A percentile compares a stretch with the other conserved stretches of the same genome.
Evolutionary conservation across 1,140 invertebrate species (phyloP).

Genomic region (Zeugodacus cucurbitae): DNA sequence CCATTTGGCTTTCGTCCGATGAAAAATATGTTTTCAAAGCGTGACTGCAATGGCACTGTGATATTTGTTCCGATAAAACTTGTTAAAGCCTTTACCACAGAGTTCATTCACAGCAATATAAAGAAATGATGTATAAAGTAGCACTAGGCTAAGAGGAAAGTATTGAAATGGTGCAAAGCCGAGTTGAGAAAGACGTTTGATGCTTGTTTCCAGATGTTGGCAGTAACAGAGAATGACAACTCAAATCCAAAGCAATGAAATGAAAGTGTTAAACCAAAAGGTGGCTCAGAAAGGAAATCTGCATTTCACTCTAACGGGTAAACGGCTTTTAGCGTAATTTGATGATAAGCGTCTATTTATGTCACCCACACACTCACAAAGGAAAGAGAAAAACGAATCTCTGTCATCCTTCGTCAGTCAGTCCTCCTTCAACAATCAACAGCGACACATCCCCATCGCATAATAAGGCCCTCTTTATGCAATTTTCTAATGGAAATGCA

Average conservation of each 20-base stretch:
- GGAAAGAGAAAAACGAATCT: no score
- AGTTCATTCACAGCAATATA: no score
- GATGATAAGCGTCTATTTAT: not conserved
- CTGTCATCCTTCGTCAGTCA: no score
- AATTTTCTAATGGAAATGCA: no score
- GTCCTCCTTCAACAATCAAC: not conserved
- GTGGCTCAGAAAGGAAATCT: not conserved
- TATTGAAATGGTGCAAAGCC: no score
- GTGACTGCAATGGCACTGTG: no score
- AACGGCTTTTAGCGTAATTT: constrained; percentile 10
- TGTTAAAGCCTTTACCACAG: no score
- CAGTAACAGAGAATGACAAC: not conserved
- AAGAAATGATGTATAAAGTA: not conserved
- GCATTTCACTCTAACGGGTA: not conserved
- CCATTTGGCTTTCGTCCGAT: no score
- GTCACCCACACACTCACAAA: not conserved
- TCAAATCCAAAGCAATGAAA: not conserved
- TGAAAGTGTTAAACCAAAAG: not conserved
- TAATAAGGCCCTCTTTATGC: no score
- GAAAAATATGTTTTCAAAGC: no score
- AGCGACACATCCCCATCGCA: no score
- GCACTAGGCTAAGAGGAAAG: not conserved
- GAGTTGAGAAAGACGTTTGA: not conserved
- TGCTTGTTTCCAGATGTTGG: not conserved
- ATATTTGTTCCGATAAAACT: no score